Evolutionary conservation across 2,888 invertebrate genomes (phyloP), one percentile per base, ranked within the genome.

Genomic region (Vannuccia rotundouncinata): DNA sequence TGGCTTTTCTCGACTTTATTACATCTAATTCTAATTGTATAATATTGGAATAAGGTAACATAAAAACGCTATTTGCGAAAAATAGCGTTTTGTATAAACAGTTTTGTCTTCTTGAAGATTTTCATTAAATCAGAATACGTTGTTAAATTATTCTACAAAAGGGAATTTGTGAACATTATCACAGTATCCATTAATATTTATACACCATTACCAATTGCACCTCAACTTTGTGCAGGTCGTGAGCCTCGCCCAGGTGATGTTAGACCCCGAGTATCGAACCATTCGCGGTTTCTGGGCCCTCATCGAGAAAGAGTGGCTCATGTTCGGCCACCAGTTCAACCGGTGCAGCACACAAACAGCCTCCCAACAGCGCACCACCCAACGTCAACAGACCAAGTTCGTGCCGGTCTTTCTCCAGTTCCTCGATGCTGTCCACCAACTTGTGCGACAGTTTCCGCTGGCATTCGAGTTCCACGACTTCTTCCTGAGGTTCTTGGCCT

Each of bases 391-490:
- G 25, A 89, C 89, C 81, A 94, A 95, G 87, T 81, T 82, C 25
- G 5, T 31, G 25, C 97, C 98, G 0, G 93, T 95, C 0, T 98
- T 99, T 88, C 91, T 98, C 60, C 96, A 97, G 90, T 98, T 98
- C 88, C 90, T 99, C 78, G 99, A 99, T 87, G 93, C 93, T 74
- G 93, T 97, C 0, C 96, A 97, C 89, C 98, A 94, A 91, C 29
- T 82, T 25, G 30, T 82, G 31, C 74, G 91, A 82, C 98, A 98
- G 89, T 98, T 95, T 87, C 97, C 98, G 0, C 90, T 95, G 85
- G 94, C 96, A 66, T 99, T 99, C 88, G 97, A 99, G 90, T 98
- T 96, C 90, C 98, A 96, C 90, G 94, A 96, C 86, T 95, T 93
- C 89, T 98, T 94, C 90, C 90, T 98, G 74, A 92, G 94, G 30